Conservation (phyloP, 1,140 invertebrate species). For the Hormaphis cornu region DNA sequence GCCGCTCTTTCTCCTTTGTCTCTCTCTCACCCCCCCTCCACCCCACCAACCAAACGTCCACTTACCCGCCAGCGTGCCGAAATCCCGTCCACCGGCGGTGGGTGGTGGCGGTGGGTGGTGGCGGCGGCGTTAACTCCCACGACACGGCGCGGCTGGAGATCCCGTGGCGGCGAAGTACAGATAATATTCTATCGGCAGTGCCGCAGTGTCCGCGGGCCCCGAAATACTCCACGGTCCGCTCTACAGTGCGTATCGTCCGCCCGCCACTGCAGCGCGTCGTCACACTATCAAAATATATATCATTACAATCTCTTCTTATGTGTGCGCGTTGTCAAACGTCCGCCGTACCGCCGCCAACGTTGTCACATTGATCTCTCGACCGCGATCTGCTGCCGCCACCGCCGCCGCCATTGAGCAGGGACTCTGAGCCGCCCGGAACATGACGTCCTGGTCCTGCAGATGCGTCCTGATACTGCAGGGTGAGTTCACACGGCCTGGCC, state of each 20-base stretch:
- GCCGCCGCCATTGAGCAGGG: background rate
- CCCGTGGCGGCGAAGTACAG: background rate
- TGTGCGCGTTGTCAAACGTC: no score
- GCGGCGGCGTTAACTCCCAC: slow-evolving; percentile 11
- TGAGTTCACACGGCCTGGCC: no score
- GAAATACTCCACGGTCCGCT: slow-evolving; percentile 31
- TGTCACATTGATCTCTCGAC: background rate
- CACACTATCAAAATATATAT: no score
- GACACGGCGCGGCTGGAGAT: background rate
- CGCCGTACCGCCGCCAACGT: background rate
- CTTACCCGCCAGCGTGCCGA: background rate
- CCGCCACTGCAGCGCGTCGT: slow-evolving; percentile 13
- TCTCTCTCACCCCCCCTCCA: background rate
- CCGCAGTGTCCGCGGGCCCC: slow-evolving; percentile 29
- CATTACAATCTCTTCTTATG: no score
- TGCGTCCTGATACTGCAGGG: background rate
- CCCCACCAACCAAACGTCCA: background rate
- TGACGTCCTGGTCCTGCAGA: background rate
- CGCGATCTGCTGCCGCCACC: background rate
- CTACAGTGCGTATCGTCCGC: slow-evolving; percentile 25
- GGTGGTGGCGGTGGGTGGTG: background rate
- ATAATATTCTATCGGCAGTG: no score
- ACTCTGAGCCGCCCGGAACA: background rate
- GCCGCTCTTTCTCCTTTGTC: background rate
- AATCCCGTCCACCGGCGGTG: background rate